phyloP scores from a whole-genome alignment of 2,113 vertebrate species.

The Opisthocomus hoazin region DNA sequence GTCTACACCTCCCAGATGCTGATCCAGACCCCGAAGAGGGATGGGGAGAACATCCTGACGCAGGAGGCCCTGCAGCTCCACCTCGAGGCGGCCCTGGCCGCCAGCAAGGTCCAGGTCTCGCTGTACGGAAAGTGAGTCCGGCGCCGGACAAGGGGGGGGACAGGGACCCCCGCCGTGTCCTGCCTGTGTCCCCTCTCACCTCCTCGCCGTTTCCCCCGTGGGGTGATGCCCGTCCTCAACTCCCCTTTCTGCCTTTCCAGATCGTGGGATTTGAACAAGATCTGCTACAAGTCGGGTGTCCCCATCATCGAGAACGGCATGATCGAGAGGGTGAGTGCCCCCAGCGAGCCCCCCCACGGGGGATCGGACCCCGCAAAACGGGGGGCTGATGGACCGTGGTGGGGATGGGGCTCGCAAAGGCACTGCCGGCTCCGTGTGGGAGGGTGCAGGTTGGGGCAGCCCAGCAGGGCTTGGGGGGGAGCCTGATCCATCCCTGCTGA shows the following conservation, averaged over 20 bases:
- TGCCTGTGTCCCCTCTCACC: neutral
- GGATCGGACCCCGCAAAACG: neutral
- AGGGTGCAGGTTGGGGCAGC: neutral
- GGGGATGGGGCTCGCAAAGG: neutral
- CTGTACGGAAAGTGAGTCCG: slow-evolving; percentile 95
- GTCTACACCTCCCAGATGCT: slow-evolving; percentile 96
- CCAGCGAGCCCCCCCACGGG: accelerated
- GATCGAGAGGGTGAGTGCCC: slow-evolving; percentile 90
- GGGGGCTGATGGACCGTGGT: neutral
- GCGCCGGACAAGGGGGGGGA: neutral
- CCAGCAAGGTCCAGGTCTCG: slow-evolving; percentile 96
- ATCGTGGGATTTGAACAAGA: slow-evolving; percentile 99
- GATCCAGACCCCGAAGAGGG: slow-evolving; percentile 91
- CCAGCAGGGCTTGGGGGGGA: accelerated
- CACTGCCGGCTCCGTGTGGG: neutral
- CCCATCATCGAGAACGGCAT: slow-evolving; percentile 98
- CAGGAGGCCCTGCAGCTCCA: slow-evolving; percentile 90
- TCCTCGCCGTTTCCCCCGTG: accelerated
- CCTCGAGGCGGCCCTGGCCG: slow-evolving; percentile 89
- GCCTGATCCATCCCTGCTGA: neutral
- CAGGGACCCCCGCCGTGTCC: accelerated
- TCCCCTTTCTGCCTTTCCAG: slow-evolving; percentile 63
- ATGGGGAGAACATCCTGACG: slow-evolving; percentile 88
- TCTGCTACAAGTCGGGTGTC: slow-evolving; percentile 98
- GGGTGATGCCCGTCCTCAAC: neutral